phyloP scores from a whole-genome alignment of 2,888 invertebrate species.

The Heliconius sara region DNA sequence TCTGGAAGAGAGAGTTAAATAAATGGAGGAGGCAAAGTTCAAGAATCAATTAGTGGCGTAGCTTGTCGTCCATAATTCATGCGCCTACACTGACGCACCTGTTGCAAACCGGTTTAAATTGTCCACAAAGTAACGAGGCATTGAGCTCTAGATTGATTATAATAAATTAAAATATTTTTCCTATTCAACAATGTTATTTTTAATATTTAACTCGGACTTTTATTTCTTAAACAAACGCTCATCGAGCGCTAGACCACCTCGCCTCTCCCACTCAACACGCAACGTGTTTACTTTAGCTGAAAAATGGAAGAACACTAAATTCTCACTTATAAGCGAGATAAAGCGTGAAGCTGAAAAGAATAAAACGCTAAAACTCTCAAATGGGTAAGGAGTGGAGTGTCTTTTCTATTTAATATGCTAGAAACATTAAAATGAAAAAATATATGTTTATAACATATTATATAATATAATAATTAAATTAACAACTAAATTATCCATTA shows the following conservation, averaged over 20 bases:
- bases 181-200: background rate
- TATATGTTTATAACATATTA: no score
- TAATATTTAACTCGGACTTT: background rate
- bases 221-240: no score
- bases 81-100: slow-evolving; percentile 55
- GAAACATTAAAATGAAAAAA: background rate
- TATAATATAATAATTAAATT: background rate
- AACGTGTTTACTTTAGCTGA: background rate
- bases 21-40: slow-evolving; percentile 50
- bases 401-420: background rate
- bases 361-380: background rate
- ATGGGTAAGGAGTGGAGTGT: background rate
- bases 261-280: no score
- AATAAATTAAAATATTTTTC: slow-evolving; percentile 14
- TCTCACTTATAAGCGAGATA: no score
- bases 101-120: slow-evolving; percentile 50
- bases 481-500: background rate
- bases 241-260: no score
- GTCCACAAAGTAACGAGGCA: slow-evolving; percentile 40
- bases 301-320: background rate
- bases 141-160: slow-evolving; percentile 24
- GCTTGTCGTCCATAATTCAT: slow-evolving; percentile 66
- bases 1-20: slow-evolving; percentile 40
- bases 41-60: slow-evolving; percentile 68
- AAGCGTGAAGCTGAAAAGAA: no score